phyloP scores from a whole-genome alignment of 2,888 invertebrate genomes.

The Notocelia uddmanniana region DNA sequence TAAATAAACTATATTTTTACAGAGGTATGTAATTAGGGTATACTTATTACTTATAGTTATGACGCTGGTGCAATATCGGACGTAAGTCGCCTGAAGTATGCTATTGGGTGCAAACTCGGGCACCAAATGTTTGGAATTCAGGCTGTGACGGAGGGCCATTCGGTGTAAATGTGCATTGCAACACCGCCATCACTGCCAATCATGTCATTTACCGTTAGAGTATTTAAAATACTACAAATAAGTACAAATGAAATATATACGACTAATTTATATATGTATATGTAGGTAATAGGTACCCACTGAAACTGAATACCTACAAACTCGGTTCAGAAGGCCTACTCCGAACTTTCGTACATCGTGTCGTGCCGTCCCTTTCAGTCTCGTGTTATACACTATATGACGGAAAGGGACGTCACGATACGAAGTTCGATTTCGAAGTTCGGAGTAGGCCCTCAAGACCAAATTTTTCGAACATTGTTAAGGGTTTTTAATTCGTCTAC shows the following conservation, averaged over 20 bases:
- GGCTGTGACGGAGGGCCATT: conserved; percentile 6
- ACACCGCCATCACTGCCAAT: conserved; percentile 17
- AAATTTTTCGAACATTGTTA: too few species aligned
- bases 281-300: too few species aligned
- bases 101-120: conserved; percentile 17
- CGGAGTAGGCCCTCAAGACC: too few species aligned
- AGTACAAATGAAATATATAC: conserved; percentile 11
- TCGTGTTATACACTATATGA: too few species aligned
- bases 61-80: conserved; percentile 16
- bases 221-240: conserved; percentile 1
- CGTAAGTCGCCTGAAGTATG: conserved; percentile 29
- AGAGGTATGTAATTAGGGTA: conserved; percentile 1
- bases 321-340: too few species aligned
- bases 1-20: conserved; percentile 24
- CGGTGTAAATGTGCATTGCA: conserved; percentile 28
- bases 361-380: too few species aligned
- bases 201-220: conserved; percentile 9
- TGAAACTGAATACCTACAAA: too few species aligned
- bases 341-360: too few species aligned
- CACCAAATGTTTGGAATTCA: conserved; percentile 28
- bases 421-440: too few species aligned
- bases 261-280: background rate
- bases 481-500: too few species aligned
- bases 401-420: too few species aligned
- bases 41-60: conserved; percentile 4